Conservation (phyloP, 2,113 vertebrate genomes). For the Gorilla gorilla region DNA sequence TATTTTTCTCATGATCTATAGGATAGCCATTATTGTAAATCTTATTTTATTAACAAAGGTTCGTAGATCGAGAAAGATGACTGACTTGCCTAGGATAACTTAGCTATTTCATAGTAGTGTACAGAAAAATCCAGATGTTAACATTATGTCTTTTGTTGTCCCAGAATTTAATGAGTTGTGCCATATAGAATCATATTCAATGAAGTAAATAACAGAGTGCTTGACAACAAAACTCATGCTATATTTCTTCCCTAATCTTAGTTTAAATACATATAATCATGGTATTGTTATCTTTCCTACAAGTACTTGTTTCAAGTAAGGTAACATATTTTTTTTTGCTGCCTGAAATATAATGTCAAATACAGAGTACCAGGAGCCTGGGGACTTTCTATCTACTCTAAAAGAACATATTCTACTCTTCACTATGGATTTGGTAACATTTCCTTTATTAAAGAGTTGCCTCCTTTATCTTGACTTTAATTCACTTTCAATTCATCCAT, state of each 20-base stretch:
- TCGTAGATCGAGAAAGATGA: neutral
- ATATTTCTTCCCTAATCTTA: neutral
- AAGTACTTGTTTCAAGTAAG: neutral
- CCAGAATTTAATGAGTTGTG: neutral
- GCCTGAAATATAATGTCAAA: neutral
- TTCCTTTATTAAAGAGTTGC: neutral
- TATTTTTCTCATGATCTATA: neutral
- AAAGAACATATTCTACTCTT: neutral
- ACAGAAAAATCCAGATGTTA: neutral
- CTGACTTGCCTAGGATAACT: neutral
- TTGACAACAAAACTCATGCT: neutral
- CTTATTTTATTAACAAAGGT: neutral
- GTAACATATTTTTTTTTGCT: neutral
- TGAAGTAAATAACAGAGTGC: neutral
- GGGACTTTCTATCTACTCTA: neutral
- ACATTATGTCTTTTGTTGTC: neutral
- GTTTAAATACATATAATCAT: neutral
- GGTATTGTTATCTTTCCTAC: neutral
- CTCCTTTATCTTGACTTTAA: neutral
- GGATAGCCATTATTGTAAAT: neutral
- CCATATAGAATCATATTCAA: neutral
- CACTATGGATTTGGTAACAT: neutral
- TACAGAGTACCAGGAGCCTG: neutral
- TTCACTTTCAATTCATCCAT: neutral
- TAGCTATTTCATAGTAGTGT: neutral